Percentiles rank a stretch among this genome's conserved stretches.
These are phyloP conservation scores for Telmatochromis sp. DNA, from an alignment of 2,113 vertebrate genomes.

Conservation along the genomic window DNA sequence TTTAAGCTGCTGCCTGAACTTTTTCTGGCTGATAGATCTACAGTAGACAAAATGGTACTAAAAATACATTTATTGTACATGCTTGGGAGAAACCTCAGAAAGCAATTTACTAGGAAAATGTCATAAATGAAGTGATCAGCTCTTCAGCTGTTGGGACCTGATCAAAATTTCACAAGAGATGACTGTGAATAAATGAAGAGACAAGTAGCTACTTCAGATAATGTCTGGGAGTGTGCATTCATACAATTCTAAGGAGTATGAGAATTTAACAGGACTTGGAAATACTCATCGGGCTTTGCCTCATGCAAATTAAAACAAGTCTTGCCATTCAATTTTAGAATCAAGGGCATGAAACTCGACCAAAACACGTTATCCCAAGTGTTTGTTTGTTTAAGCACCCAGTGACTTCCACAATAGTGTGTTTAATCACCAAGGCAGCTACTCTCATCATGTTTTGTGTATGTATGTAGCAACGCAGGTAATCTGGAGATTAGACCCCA, in stretches of 20 bases:
- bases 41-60: conserved; percentile 24
- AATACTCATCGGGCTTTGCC: background rate
- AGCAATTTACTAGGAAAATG: background rate
- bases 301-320: background rate
- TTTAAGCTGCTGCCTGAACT: conserved; percentile 55
- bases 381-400: conserved; percentile 27
- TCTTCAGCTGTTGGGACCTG: background rate
- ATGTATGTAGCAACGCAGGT: conserved; percentile 49
- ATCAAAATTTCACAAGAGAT: background rate
- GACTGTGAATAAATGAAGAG: background rate
- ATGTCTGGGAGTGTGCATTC: background rate
- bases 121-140: background rate
- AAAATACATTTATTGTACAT: conserved; percentile 29
- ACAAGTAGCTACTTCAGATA: background rate
- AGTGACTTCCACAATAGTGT: conserved; percentile 1
- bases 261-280: background rate
- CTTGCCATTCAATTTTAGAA: background rate
- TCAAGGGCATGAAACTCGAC: background rate
- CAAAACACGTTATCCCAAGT: background rate
- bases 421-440: conserved; percentile 2
- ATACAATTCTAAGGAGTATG: background rate
- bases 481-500: conserved; percentile 58
- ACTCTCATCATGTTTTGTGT: conserved; percentile 33
- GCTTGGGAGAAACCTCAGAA: background rate
- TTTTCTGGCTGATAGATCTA: conserved; percentile 28